phyloP scores from a whole-genome alignment of 2,888 invertebrate species.

The Agonopterix alstromeriana region DNA sequence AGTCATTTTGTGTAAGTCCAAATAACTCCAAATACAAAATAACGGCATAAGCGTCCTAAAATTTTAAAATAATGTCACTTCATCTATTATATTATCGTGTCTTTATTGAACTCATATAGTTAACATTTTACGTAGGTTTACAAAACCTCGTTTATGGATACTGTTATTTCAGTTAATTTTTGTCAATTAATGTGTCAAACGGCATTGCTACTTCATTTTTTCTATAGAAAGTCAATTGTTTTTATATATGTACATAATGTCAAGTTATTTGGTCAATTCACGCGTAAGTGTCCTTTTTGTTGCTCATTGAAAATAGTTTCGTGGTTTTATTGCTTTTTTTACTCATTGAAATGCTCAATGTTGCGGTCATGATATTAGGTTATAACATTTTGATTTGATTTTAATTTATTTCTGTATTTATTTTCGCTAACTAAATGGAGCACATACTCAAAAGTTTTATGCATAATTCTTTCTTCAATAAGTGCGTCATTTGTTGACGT shows the following conservation, averaged over 20 bases:
- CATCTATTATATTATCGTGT: conserved; percentile 42
- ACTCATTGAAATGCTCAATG: conserved; percentile 74
- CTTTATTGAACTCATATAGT: conserved; percentile 55
- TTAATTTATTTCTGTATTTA: conserved; percentile 56
- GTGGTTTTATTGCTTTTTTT: conserved; percentile 45
- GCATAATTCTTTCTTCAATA: conserved; percentile 5
- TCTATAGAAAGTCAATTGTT: conserved; percentile 59
- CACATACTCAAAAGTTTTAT: conserved; percentile 9
- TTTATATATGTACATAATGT: conserved; percentile 38
- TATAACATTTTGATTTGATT: conserved; percentile 47
- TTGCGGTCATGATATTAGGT: conserved; percentile 69
- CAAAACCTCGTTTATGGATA: conserved; percentile 54
- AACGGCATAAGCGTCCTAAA: conserved; percentile 33
- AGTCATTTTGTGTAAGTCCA: conserved; percentile 40
- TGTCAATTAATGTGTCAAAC: conserved; percentile 65
- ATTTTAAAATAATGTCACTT: conserved; percentile 26
- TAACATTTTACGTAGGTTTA: conserved; percentile 42
- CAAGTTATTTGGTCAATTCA: conserved; percentile 67
- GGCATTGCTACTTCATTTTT: conserved; percentile 43
- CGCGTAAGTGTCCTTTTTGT: conserved; percentile 57
- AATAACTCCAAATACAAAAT: conserved; percentile 24
- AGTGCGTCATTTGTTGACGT: neutral
- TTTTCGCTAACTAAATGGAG: conserved; percentile 19
- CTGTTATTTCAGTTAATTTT: conserved; percentile 64
- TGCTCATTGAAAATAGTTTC: conserved; percentile 51